A percentile compares a stretch with the other conserved stretches of the same genome.
phyloP scores from a whole-genome alignment of 2,113 vertebrate species.

The Platycercus adscitus region DNA sequence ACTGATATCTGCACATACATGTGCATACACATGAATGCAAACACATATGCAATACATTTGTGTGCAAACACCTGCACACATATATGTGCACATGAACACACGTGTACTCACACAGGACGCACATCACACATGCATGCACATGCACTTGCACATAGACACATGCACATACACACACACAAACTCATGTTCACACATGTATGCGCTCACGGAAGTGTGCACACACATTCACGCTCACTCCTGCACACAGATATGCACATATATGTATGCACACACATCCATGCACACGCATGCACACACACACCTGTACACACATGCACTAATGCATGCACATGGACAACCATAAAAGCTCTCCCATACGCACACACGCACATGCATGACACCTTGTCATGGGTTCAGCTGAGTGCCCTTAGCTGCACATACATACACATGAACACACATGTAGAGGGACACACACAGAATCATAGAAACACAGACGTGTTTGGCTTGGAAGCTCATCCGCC shows the following conservation, averaged over 20 bases:
- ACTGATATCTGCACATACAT: too few relatives aligned
- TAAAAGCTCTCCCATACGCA: fast-evolving
- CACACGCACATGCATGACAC: neutral
- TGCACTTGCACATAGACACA: neutral
- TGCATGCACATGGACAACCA: too few relatives aligned
- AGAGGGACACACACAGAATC: neutral
- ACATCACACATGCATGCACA: too few relatives aligned
- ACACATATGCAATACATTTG: too few relatives aligned
- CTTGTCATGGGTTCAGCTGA: neutral
- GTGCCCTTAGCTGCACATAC: neutral
- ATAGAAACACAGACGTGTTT: neutral
- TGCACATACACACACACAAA: neutral
- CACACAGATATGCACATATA: neutral
- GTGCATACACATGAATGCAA: neutral
- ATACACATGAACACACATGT: neutral
- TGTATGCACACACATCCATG: too few relatives aligned
- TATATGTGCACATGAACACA: neutral
- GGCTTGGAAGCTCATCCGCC: neutral
- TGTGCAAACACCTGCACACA: neutral
- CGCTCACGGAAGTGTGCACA: fast-evolving
- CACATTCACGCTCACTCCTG: neutral
- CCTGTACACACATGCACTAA: neutral
- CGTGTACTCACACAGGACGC: neutral
- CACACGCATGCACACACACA: neutral
- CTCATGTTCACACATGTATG: fast-evolving